Evolutionary conservation across 2,113 vertebrate species (phyloP).

Genomic region (Electrona antarctica): DNA sequence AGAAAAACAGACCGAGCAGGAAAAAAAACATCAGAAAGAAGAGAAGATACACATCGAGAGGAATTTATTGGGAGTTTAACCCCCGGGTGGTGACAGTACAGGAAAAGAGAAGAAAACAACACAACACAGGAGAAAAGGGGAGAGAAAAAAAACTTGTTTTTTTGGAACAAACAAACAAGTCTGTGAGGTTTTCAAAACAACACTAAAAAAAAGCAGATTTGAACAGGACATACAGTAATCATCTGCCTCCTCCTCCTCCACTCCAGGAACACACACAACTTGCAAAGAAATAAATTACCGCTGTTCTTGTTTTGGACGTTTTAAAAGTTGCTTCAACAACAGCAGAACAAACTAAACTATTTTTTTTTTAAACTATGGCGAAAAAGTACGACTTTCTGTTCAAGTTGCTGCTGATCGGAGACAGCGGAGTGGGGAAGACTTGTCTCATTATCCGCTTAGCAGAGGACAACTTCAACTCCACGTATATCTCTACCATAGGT

Average conservation of each 20-base stretch:
- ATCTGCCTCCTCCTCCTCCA: slow-evolving; percentile 26
- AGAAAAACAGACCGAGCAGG: no score
- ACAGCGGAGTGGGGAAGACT: slow-evolving; percentile 94
- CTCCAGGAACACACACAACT: slow-evolving; percentile 19
- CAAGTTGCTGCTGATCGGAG: slow-evolving; percentile 91
- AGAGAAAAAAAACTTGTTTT: no score
- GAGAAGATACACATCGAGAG: no score
- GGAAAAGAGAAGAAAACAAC: no score
- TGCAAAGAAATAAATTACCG: not conserved
- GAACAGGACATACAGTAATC: no score
- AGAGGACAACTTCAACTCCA: slow-evolving; percentile 93
- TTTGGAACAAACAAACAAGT: no score
- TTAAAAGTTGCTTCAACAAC: not conserved
- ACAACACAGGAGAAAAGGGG: no score
- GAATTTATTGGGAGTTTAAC: no score
- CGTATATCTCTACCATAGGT: slow-evolving; percentile 97
- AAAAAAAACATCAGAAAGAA: no score
- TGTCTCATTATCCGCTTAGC: slow-evolving; percentile 94
- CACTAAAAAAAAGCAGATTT: no score
- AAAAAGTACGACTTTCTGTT: slow-evolving; percentile 95
- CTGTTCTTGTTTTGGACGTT: not conserved
- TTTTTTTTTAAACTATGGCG: slow-evolving; percentile 74
- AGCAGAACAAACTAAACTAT: slow-evolving; percentile 13
- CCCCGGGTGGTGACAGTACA: no score
- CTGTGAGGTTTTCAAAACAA: no score